Percentiles rank a stretch among this genome's conserved stretches.
Conservation (phyloP, 2,888 invertebrate genomes). For the Netelia virgata region DNA sequence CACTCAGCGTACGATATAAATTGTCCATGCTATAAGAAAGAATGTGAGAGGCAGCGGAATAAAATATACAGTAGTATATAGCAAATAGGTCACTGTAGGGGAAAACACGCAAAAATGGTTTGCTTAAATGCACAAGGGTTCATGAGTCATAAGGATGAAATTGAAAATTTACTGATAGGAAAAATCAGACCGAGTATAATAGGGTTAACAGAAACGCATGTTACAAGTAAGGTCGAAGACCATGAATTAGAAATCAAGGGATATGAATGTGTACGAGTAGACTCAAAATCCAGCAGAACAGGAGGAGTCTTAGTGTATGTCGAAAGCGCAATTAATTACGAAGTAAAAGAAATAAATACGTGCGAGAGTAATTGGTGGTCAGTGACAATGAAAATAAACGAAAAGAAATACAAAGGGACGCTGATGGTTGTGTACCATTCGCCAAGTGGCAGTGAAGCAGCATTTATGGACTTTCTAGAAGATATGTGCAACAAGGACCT, state of each 20-base stretch:
- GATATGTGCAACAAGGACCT: no score
- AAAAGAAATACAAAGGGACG: no score
- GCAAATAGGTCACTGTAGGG: slow-evolving; percentile 6
- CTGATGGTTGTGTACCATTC: no score
- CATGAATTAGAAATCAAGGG: slow-evolving; percentile 50
- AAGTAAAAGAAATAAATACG: slow-evolving; percentile 24
- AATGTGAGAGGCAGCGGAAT: slow-evolving; percentile 32
- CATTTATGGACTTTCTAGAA: no score
- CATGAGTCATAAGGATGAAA: slow-evolving; percentile 64
- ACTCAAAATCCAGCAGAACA: no score
- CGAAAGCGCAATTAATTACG: slow-evolving; percentile 34
- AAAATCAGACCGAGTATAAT: slow-evolving; percentile 47
- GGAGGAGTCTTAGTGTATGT: no score
- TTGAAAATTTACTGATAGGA: slow-evolving; percentile 39
- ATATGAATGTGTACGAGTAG: slow-evolving; percentile 46
- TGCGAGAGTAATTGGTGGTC: slow-evolving; percentile 24
- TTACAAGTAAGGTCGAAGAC: no score
- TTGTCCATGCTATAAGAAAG: no score
- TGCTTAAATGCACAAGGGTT: slow-evolving; percentile 49
- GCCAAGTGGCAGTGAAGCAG: no score
- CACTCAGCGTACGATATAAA: no score
- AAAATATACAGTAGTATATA: slow-evolving; percentile 19
- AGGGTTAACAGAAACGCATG: no score
- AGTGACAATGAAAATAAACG: slow-evolving; percentile 34
- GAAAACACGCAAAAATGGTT: slow-evolving; percentile 16